Base-by-base conservation (phyloP, 2,888 invertebrate species). In the Erynnis tages region DNA sequence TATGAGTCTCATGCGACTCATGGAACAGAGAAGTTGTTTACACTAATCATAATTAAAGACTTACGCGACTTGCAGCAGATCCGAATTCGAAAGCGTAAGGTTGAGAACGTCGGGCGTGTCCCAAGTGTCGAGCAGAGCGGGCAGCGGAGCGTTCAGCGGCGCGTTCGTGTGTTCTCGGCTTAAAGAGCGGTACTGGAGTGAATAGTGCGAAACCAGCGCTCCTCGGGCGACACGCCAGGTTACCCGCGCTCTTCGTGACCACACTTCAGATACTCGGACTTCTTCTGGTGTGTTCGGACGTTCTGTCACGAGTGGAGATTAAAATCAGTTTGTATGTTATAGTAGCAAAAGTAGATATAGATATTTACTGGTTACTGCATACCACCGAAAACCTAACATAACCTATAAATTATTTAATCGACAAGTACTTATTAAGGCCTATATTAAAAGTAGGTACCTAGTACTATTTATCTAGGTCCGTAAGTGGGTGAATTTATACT, bases 31-130 rank as follows among this genome's bases (percentile, higher is more conserved):
- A n/a, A n/a, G n/a, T n/a, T n/a, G n/a, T n/a, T n/a, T n/a, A n/a
- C n/a, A n/a, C n/a, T n/a, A n/a, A n/a, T n/a, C n/a, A n/a, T n/a
- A n/a, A n/a, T n/a, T n/a, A n/a, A n/a, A 54, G 61, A 86, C 87
- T 85, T 69, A 89, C 88, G 82, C 82, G 53, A 85, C 76, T 63
- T 87, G 87, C 16, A 87, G 76, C 61, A 89, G 71, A 71, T 89
- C 88, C 25, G 87, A 76, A 64, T 82, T 84, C 53, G 85, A 73
- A 61, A 89, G 63, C 27, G 88, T 87, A 29, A 88, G 56, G 65
- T 89, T 89, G 55, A 85, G 75, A 16, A 88, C 79, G 54, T 87
- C 87, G 4, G 77, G 69, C 0, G 81, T 65, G 61, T 85, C 83
- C 89, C 88, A 89, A 46, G 77, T 73, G 61, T 84, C 85, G 14